These are phyloP conservation scores for Petrocephalus microphthalmus DNA, from an alignment of 2,113 vertebrate genomes.

Conservation along the genomic window DNA sequence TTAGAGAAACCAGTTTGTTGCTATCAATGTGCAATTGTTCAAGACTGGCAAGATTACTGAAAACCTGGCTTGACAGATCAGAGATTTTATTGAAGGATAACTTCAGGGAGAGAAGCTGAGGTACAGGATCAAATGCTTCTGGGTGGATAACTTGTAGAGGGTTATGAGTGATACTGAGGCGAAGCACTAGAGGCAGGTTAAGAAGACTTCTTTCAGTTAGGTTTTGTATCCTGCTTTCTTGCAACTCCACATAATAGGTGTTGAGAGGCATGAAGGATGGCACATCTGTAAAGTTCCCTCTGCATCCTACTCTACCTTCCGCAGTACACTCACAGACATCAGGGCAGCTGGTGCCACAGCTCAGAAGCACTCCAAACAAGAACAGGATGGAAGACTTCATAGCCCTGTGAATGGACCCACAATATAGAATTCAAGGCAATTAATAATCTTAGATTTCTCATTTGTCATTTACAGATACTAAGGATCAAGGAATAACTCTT, in stretches of 20 bases:
- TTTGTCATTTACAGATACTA: background rate
- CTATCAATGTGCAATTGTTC: constrained; percentile 63
- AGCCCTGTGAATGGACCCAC: constrained; percentile 26
- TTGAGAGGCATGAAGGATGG: constrained; percentile 37
- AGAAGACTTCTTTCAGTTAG: constrained; percentile 60
- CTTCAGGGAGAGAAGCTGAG: constrained; percentile 63
- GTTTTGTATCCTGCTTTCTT: constrained; percentile 33
- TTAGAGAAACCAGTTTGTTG: constrained; percentile 58
- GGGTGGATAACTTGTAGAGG: constrained; percentile 61
- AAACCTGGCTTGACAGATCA: constrained; percentile 55
- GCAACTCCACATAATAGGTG: constrained; percentile 47
- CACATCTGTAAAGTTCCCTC: constrained; percentile 41
- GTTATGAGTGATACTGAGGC: constrained; percentile 61
- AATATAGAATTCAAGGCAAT: background rate
- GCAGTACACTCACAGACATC: constrained; percentile 30
- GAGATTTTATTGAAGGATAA: constrained; percentile 62
- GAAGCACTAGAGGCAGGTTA: constrained; percentile 51
- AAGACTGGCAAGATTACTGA: constrained; percentile 57
- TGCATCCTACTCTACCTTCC: constrained; percentile 34
- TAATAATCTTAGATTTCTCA: background rate
- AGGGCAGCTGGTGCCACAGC: constrained; percentile 37
- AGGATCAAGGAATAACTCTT: background rate
- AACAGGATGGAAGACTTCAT: constrained; percentile 36
- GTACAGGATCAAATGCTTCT: constrained; percentile 58
- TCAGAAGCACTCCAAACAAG: constrained; percentile 31